Evolutionary conservation across 1,140 invertebrate species (phyloP).

Genomic region (Mylabris phalerata): DNA sequence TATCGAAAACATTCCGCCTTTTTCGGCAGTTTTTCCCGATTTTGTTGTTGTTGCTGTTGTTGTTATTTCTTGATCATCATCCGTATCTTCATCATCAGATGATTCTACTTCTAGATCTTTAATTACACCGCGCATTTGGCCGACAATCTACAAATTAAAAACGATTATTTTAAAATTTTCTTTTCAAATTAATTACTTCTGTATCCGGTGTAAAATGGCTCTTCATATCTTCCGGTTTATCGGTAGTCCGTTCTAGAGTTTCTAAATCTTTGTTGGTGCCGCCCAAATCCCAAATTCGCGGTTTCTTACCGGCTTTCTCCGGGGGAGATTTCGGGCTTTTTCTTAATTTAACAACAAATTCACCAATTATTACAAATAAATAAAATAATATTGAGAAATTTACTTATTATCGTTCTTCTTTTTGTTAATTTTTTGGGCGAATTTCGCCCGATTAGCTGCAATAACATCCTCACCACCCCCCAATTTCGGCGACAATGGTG

Average conservation of each 20-base stretch:
- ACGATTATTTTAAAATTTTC: background rate
- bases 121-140: slow-evolving; percentile 74
- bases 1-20: slow-evolving; percentile 66
- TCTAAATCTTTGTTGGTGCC: slow-evolving; percentile 74
- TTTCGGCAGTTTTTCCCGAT: slow-evolving; percentile 17
- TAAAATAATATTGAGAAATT: slow-evolving; percentile 7
- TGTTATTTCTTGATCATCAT: slow-evolving; percentile 36
- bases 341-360: slow-evolving; percentile 14
- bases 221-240: slow-evolving; percentile 60
- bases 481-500: slow-evolving; percentile 24
- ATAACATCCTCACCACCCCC: slow-evolving; percentile 55
- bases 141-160: slow-evolving; percentile 57
- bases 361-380: background rate
- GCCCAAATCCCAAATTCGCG: slow-evolving; percentile 81
- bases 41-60: slow-evolving; percentile 19
- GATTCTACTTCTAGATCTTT: slow-evolving; percentile 56
- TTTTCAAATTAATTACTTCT: slow-evolving; percentile 45
- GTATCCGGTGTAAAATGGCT: slow-evolving; percentile 55
- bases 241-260: slow-evolving; percentile 75
- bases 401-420: slow-evolving; percentile 52
- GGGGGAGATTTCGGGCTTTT: slow-evolving; percentile 55
- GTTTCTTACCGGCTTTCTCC: slow-evolving; percentile 79
- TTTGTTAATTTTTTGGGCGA: slow-evolving; percentile 61
- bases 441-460: slow-evolving; percentile 60
- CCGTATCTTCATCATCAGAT: slow-evolving; percentile 45